Percentiles rank a stretch among this genome's conserved stretches.
Evolutionary conservation across 2,797 vertebrate genomes (phyloP).

Genomic region (Schizothorax lantsangensis): DNA sequence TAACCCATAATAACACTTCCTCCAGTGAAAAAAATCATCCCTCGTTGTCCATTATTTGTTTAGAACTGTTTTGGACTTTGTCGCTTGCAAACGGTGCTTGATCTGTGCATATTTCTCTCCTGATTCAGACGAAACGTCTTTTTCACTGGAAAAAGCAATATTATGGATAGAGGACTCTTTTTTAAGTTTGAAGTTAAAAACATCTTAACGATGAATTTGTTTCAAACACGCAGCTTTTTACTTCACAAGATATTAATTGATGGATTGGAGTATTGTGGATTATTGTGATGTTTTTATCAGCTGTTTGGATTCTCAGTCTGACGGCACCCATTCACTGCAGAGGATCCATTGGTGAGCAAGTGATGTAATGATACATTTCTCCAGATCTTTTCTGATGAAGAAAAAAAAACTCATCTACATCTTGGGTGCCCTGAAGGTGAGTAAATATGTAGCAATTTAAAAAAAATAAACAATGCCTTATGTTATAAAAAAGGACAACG

Average conservation of each 20-base stretch:
- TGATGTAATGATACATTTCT: background rate
- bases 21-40: no score
- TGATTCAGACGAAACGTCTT: no score
- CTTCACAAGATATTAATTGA: no score
- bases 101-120: no score
- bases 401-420: background rate
- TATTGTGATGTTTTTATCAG: background rate
- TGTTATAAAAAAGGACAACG: slow-evolving; percentile 23
- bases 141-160: no score
- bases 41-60: no score
- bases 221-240: no score
- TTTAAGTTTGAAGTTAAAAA: background rate
- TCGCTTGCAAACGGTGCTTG: no score
- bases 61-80: no score
- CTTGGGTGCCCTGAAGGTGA: background rate
- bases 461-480: background rate
- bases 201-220: background rate
- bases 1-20: no score
- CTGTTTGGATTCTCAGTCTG: background rate
- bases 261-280: background rate
- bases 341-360: background rate
- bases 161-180: background rate
- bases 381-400: background rate
- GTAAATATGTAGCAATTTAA: background rate
- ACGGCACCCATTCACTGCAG: background rate